Conservation (phyloP, 1,140 invertebrate genomes). For the Matsumurasca onukii region DNA sequence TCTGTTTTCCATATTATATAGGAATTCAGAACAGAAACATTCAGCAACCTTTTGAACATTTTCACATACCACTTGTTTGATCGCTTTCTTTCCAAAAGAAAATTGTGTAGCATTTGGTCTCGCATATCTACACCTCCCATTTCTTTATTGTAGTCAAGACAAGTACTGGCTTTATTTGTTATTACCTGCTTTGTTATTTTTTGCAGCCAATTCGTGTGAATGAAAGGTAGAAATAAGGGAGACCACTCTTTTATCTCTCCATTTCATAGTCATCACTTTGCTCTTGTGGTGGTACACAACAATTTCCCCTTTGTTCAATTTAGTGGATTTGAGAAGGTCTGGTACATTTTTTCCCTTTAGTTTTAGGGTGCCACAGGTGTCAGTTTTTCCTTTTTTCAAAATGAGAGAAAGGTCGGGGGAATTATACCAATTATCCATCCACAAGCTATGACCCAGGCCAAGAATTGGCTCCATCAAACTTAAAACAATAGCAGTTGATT, state of each 20-base stretch:
- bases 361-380: constrained; percentile 29
- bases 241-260: neutral
- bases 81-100: constrained; percentile 13
- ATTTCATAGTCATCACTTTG: neutral
- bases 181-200: constrained; percentile 4
- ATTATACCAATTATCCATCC: constrained; percentile 33
- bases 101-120: constrained; percentile 31
- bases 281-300: neutral
- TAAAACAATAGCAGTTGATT: neutral
- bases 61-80: constrained; percentile 14
- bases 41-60: constrained; percentile 13
- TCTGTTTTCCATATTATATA: constrained; percentile 17
- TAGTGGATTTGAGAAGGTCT: constrained; percentile 16
- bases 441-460: constrained; percentile 22
- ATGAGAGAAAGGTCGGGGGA: constrained; percentile 7
- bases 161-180: constrained; percentile 22
- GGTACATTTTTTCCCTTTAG: constrained; percentile 26
- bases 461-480: constrained; percentile 13
- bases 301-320: neutral
- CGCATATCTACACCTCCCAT: constrained; percentile 31
- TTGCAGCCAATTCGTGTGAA: neutral
- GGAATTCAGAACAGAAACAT: constrained; percentile 3
- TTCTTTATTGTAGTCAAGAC: constrained; percentile 31
- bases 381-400: constrained; percentile 19
- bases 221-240: constrained; percentile 7